phyloP scores from a whole-genome alignment of 2,888 invertebrate species.

The Zelleria hepariella region DNA sequence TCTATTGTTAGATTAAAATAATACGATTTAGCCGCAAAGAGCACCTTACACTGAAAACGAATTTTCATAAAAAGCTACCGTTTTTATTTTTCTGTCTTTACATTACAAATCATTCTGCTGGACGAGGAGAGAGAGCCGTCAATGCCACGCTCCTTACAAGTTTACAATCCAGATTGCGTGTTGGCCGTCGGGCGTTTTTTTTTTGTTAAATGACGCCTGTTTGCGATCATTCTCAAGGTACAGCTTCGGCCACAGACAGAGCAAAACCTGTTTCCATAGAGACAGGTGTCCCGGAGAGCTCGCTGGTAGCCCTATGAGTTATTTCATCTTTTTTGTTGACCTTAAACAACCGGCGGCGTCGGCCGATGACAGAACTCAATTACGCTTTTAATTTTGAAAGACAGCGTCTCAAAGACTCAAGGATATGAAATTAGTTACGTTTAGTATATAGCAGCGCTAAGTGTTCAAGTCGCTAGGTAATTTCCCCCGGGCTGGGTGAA shows the following conservation, averaged over 20 bases:
- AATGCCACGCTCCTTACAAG: background rate
- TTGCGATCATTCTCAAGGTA: background rate
- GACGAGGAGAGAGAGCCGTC: slow-evolving; percentile 14
- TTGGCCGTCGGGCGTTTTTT: background rate
- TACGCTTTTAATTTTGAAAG: background rate
- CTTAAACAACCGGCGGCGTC: background rate
- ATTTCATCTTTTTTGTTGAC: slow-evolving; percentile 25
- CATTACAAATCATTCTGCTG: no score
- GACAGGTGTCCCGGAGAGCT: slow-evolving; percentile 48
- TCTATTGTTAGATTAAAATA: no score
- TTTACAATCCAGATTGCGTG: background rate
- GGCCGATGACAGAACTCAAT: background rate
- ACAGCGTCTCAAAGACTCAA: slow-evolving; percentile 9
- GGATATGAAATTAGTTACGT: slow-evolving; percentile 44
- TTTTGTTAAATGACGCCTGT: background rate
- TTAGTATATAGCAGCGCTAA: slow-evolving; percentile 35
- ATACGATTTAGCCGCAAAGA: no score
- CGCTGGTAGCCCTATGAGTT: slow-evolving; percentile 17
- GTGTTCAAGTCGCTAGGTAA: slow-evolving; percentile 41
- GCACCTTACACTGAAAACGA: no score
- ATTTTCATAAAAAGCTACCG: no score
- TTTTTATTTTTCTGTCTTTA: no score
- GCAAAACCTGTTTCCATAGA: slow-evolving; percentile 48
- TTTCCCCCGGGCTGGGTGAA: slow-evolving; percentile 40
- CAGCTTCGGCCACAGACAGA: background rate